Evolutionary conservation across 2,113 vertebrate species (phyloP), one percentile per base, ranked within the genome.

Genomic region (Ginglymostoma cirratum): DNA sequence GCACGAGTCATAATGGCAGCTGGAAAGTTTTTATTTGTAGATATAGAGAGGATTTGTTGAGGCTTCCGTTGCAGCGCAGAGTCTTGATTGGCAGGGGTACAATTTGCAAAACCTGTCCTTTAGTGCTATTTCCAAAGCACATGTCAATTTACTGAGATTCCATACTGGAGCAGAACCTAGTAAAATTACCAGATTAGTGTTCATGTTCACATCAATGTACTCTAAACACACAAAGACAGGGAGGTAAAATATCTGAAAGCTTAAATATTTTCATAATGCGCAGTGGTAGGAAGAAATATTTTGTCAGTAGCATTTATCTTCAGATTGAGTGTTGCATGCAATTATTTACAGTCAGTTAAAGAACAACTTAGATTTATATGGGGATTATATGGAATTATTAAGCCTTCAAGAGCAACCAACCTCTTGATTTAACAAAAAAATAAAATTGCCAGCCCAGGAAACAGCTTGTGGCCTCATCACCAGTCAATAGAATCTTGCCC

Each of bases 331-430:
- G 15, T 83, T 4, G n/a, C n/a, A 42, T 83, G 78, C n/a, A n/a
- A 83, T 83, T 83, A 38, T 38, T 83, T 80, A 80, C 78, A 83
- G 78, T 83, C 78, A 83, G 78, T 83, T 83, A 83, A 83, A 83
- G 78, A 15, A 83, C 42, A 83, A 19, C n/a, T 12, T 83, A 8
- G 66, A 67, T 21, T 76, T 24, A 38, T 80, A 80, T 80, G 55
- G 12, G 55, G 55, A 61, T 61, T 15, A 80, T 80, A 80, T 42
- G 1, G n/a, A 80, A 38, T 80, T 4, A 80, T 80, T 80, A 42
- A 80, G n/a, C n/a, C 78, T n/a, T 27, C 0, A 80, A 80, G n/a
- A 38, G n/a, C 78, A 80, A 38, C n/a, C 38, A 19, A 3, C n/a
- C 14, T 42, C 34, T 80, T 80, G 78, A 19, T 80, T 80, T 42